These are phyloP conservation scores for Stenichneumon culpator DNA, from an alignment of 2,888 invertebrate genomes.

Conservation along the genomic window DNA sequence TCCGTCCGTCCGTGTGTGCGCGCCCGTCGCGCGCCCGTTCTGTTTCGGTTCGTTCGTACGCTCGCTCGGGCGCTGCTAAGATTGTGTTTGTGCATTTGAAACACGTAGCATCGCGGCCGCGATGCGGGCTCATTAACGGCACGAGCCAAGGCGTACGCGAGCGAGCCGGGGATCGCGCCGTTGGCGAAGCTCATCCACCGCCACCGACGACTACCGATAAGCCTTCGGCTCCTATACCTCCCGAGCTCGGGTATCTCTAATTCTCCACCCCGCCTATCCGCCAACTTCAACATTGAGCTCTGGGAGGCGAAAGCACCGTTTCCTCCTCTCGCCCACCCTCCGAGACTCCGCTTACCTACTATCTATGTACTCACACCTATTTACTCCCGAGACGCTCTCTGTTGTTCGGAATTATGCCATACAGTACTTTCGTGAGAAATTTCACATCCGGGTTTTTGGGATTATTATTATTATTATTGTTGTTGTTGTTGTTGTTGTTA, in stretches of 20 bases:
- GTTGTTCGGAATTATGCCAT: background rate
- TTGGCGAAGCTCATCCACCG: conserved; percentile 67
- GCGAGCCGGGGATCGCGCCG: conserved; percentile 63
- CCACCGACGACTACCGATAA: conserved; percentile 62
- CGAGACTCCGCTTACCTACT: background rate
- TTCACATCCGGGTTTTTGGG: too few species aligned
- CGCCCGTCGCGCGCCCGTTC: conserved; percentile 42
- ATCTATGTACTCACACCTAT: conserved; percentile 22
- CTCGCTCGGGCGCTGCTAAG: conserved; percentile 62
- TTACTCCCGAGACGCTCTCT: background rate
- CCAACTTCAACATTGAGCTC: conserved; percentile 13
- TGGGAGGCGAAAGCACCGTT: conserved; percentile 39
- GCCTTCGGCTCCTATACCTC: conserved; percentile 38
- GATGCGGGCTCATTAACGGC: conserved; percentile 83
- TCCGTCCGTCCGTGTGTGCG: conserved; percentile 28
- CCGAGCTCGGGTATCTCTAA: conserved; percentile 25
- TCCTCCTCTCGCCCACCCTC: conserved; percentile 12
- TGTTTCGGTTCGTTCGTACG: conserved; percentile 28
- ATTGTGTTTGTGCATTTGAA: conserved; percentile 80
- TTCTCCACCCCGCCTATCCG: background rate
- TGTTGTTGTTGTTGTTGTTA: too few species aligned
- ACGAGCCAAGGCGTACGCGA: conserved; percentile 81
- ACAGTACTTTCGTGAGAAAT: background rate
- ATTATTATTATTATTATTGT: too few species aligned
- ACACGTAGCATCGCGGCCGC: conserved; percentile 73